Base-by-base conservation (phyloP, 1,140 invertebrate genomes). In the Rhizoglyphus robini region DNA sequence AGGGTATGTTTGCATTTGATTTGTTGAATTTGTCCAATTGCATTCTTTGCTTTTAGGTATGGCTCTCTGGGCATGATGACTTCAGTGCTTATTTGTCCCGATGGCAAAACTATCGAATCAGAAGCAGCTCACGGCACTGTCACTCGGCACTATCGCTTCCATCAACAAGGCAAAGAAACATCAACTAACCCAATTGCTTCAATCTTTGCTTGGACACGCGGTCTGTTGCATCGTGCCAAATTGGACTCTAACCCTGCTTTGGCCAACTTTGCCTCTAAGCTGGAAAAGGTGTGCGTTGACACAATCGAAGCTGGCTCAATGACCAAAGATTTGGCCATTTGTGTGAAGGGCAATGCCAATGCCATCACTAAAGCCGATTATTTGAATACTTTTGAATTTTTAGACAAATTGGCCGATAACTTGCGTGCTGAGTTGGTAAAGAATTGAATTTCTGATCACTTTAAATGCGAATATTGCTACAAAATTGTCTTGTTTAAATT, bases 291-390 rank as follows among this genome's bases (percentile, higher is more conserved):
- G 3, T 97, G 94, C 76, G 79, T 98, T 63, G 85, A 88, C 67
- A 97, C 95, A 0, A 96, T 99, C 69, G 93, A 98, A 76, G 78
- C 83, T 63, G 95, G 72, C 38, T 78, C 81, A 57, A 96, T 99
- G 92, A 99, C 95, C n/a, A 99, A 99, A 76, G 95, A 99, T 83
- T 81, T 98, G 71, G 95, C 95, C 36, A 94, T 97, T 76, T 98
- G 95, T 75, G 91, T 97, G 68, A 96, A 98, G 76, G 92, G 93
- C 67, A 84, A 88, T 80, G 83, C 15, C 65, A 27, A 27, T 60
- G 86, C 86, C 72, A 88, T 98, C 0, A 79, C 83, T 66, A 81
- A 88, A 67, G 75, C 79, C 31, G 94, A 98, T 78, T 99, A 98
- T 75, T 79, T 94, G 72, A 93, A 96, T 78, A 99, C 95, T 0